Evolutionary conservation across 2,888 invertebrate genomes (phyloP).

Genomic region (Hybos culiciformis): DNA sequence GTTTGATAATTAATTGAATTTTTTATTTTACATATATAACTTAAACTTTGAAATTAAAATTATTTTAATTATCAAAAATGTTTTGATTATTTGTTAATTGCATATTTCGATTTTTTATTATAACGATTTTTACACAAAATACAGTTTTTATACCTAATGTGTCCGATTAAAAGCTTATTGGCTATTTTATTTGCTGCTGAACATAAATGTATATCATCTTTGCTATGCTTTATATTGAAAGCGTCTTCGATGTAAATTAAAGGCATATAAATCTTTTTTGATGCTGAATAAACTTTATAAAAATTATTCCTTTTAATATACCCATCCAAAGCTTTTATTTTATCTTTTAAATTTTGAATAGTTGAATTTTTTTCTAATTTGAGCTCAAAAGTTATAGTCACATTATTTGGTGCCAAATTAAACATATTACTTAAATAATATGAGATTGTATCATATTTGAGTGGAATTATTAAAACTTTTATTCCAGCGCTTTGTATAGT

Average conservation of each 20-base stretch:
- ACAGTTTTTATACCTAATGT: conserved; percentile 25
- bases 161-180: conserved; percentile 48
- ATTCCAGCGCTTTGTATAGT: conserved; percentile 44
- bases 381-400: conserved; percentile 45
- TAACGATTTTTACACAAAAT: no score
- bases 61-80: no score
- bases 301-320: conserved; percentile 24
- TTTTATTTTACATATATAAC: no score
- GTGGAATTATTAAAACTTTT: conserved; percentile 46
- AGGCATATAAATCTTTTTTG: conserved; percentile 34
- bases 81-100: no score
- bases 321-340: conserved; percentile 27
- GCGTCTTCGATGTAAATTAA: conserved; percentile 52
- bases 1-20: no score
- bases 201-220: conserved; percentile 37
- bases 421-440: conserved; percentile 32
- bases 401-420: conserved; percentile 36
- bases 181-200: conserved; percentile 25
- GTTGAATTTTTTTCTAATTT: conserved; percentile 43
- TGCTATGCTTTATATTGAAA: conserved; percentile 38
- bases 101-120: no score
- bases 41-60: no score
- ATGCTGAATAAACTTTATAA: conserved; percentile 29
- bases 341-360: conserved; percentile 36
- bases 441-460: conserved; percentile 25